phyloP scores from a whole-genome alignment of 37 sponge, comb jelly and placozoan species.

The Aphrocallistes beatrix region DNA sequence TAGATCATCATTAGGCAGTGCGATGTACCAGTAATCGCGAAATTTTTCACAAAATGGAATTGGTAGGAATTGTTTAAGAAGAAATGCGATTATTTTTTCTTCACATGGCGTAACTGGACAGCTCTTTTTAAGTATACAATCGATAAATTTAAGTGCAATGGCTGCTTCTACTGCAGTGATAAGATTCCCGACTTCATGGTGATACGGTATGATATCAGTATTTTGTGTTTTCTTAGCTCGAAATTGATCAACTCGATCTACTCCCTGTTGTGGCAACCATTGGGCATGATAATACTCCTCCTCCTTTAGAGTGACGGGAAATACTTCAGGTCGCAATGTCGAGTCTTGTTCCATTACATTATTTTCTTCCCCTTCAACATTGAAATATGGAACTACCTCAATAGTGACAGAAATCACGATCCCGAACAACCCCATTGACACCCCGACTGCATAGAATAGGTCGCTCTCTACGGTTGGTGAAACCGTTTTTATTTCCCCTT shows the following conservation, averaged over 20 bases:
- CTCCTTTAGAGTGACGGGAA: background rate
- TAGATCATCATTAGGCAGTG: constrained; percentile 23
- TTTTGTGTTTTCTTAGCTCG: background rate
- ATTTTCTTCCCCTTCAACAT: background rate
- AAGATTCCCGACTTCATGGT: background rate
- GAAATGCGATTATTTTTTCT: background rate
- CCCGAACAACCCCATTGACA: background rate
- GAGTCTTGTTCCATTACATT: background rate
- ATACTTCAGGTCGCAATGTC: background rate
- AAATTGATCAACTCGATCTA: background rate
- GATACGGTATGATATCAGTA: background rate
- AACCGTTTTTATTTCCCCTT: constrained; percentile 13
- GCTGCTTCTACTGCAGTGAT: background rate
- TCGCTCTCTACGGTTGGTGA: background rate
- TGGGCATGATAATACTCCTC: background rate
- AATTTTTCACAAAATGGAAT: background rate
- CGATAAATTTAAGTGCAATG: background rate
- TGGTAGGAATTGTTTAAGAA: background rate
- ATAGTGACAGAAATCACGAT: constrained; percentile 4
- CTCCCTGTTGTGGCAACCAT: background rate
- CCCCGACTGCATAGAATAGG: background rate
- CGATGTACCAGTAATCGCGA: background rate
- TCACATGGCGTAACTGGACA: background rate
- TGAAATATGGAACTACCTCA: background rate
- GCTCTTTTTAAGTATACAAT: background rate